Evolutionary conservation across 2,888 invertebrate species (phyloP).

Genomic region (Lasioglossum calceatum): DNA sequence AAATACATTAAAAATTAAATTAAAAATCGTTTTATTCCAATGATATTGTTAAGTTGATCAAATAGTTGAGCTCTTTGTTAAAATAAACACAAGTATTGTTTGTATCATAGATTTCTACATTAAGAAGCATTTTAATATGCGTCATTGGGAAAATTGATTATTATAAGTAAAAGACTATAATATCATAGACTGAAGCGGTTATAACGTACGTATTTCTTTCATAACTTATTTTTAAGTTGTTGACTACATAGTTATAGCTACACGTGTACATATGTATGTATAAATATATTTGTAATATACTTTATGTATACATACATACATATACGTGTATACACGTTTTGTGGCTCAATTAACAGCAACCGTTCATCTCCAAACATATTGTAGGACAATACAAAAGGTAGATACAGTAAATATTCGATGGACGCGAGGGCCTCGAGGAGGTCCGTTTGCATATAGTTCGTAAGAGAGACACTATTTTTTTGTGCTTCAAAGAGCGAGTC

Average conservation of each 20-base stretch:
- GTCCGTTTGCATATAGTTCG: too few relatives aligned
- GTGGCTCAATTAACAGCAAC: slow-evolving; percentile 31
- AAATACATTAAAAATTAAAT: slow-evolving; percentile 42
- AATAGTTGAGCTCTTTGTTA: slow-evolving; percentile 15
- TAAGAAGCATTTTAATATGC: slow-evolving; percentile 12
- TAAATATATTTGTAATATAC: neutral
- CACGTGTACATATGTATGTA: neutral
- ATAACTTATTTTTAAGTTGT: slow-evolving; percentile 42
- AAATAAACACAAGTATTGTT: slow-evolving; percentile 14
- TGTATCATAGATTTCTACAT: slow-evolving; percentile 21
- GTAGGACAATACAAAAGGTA: slow-evolving; percentile 38
- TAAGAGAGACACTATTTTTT: too few relatives aligned
- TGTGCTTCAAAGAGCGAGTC: too few relatives aligned
- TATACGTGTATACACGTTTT: neutral
- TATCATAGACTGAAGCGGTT: slow-evolving; percentile 23
- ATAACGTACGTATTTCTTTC: slow-evolving; percentile 36
- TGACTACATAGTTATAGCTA: slow-evolving; percentile 29
- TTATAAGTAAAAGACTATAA: slow-evolving; percentile 30
- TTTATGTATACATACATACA: neutral
- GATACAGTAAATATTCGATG: neutral
- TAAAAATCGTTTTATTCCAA: slow-evolving; percentile 25
- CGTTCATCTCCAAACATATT: slow-evolving; percentile 30
- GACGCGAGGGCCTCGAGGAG: too few relatives aligned
- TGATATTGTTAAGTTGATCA: neutral
- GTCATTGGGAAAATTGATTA: slow-evolving; percentile 32